Percentiles rank a stretch among this genome's conserved stretches.
Conservation (phyloP, 2,113 vertebrate species). For the Amphiprion percula region DNA sequence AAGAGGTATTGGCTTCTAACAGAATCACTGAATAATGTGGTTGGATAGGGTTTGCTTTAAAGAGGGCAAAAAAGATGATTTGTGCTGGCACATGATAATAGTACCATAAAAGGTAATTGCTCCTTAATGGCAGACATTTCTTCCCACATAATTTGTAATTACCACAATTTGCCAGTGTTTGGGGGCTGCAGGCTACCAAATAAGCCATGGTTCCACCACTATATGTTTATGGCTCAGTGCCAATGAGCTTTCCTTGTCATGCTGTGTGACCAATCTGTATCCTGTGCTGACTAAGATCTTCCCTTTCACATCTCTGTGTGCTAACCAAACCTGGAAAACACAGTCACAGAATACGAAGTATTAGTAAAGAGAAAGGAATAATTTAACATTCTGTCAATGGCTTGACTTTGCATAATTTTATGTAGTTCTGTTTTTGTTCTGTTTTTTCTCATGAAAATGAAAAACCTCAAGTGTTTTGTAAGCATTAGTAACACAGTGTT, state of each 20-base stretch:
- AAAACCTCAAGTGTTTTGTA: slow-evolving; percentile 43
- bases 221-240: slow-evolving; percentile 47
- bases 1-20: neutral
- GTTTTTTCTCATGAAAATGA: slow-evolving; percentile 46
- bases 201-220: slow-evolving; percentile 19
- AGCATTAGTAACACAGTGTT: slow-evolving; percentile 34
- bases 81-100: neutral
- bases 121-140: neutral
- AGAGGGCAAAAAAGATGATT: neutral
- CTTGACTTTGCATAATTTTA: slow-evolving; percentile 23
- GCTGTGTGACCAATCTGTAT: slow-evolving; percentile 78
- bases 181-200: slow-evolving; percentile 17
- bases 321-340: slow-evolving; percentile 35
- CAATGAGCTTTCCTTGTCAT: slow-evolving; percentile 60
- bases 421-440: neutral
- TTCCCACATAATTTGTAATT: neutral
- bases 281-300: slow-evolving; percentile 77
- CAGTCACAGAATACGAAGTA: slow-evolving; percentile 2
- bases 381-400: slow-evolving; percentile 6
- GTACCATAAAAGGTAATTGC: neutral
- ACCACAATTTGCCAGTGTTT: neutral
- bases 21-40: neutral
- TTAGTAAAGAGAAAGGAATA: neutral
- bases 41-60: neutral
- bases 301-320: slow-evolving; percentile 32